Base-by-base conservation (phyloP, 2,888 invertebrate species). In the Notodonta dromedarius region DNA sequence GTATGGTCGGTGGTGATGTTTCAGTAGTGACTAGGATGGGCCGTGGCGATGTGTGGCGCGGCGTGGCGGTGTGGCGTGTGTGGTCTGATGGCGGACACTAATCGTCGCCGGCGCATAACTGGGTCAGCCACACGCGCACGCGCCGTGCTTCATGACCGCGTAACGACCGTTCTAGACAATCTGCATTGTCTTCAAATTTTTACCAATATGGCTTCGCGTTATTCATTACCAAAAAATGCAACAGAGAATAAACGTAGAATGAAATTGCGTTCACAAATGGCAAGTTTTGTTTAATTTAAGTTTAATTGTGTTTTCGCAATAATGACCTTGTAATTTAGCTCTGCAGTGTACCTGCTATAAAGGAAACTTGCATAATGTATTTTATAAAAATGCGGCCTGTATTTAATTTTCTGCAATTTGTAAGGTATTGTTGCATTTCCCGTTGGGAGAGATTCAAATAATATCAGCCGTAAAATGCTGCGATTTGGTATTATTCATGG, bases 101-200 rank as follows among this genome's bases (percentile, higher is more conserved):
- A 79, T 80, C 84, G 80, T 82, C 85, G 84, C 80, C 77, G 77
- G 78, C 84, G 82, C 83, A 83, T 83, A 92, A 87, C 80, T 91
- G 80, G 92, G 92, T 91, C 91, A 91, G 83, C 74, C 77, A 84
- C 79, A 79, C 85, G 88, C 87, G 89, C 90, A 86, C 89, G 86
- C 90, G 86, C 85, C 61, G 78, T 77, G 85, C 85, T 80, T 84
- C 86, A 80, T 81, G 82, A 84, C 80, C 81, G 82, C 83, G 73
- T 74, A 76, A 76, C 77, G 76, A 76, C 70, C 67, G 74, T 69
- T 76, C 69, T 64, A 68, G 56, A 71, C 62, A 74, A 69, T 71
- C 65, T 67, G 69, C 67, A 69, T 71, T 72, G 76, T 80, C 74
- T 76, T 72, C 66, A 61, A 53, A 63, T 66, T 68, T 24, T 63